Conservation (phyloP, 2,797 vertebrate species). For the Tamandua tetradactyla region DNA sequence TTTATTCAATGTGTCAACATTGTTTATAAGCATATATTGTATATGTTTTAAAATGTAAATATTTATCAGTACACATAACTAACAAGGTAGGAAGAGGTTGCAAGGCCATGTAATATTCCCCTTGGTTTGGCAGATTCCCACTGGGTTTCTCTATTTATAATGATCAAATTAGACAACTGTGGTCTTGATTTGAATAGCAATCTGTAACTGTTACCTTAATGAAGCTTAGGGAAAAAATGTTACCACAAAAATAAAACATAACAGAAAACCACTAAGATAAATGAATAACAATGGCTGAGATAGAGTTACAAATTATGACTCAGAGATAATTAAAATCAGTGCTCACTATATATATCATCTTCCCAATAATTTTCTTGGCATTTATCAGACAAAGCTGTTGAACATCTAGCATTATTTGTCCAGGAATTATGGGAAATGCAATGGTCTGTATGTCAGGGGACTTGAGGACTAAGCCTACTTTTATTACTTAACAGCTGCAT, state of each 20-base stretch:
- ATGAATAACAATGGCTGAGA: background rate
- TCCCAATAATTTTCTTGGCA: background rate
- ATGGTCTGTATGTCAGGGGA: background rate
- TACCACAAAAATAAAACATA: background rate
- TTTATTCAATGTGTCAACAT: background rate
- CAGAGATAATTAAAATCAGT: background rate
- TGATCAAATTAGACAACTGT: background rate
- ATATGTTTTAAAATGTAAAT: background rate
- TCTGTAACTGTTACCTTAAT: background rate
- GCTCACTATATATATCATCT: background rate
- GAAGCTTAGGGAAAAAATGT: background rate
- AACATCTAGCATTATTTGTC: too few relatives aligned
- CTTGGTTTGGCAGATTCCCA: background rate
- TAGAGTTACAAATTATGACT: background rate
- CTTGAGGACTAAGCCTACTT: background rate
- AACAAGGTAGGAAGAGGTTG: background rate
- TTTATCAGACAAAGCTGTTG: background rate
- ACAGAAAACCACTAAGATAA: background rate
- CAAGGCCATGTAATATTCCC: background rate
- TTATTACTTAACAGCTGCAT: background rate
- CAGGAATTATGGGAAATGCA: background rate
- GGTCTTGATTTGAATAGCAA: background rate
- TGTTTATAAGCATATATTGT: background rate
- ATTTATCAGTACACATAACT: background rate
- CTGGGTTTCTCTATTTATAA: background rate